Base-by-base conservation (phyloP, 1,140 invertebrate genomes). In the Cyphomyrmex costatus region DNA sequence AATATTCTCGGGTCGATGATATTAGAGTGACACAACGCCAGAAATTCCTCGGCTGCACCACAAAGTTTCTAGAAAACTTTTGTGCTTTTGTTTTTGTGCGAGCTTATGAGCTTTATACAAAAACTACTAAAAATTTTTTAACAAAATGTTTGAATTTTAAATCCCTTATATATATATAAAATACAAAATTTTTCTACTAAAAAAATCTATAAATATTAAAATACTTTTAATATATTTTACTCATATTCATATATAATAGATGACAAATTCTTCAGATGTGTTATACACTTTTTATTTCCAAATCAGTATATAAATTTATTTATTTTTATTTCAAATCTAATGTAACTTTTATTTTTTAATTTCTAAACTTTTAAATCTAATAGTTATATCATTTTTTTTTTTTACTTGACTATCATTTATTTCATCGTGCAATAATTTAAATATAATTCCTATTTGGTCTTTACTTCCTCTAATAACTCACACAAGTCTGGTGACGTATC, bases 1-100 rank as follows among this genome's bases (percentile, higher is more conserved):
- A 96, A 96, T 66, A 95, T 92, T 79, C 93, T 93, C 14, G 96
- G 96, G 91, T 96, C 96, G n/a, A 94, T 94, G 56, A 96, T 94
- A 70, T 91, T 86, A 6, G 95, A 95, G 60, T 94, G 94, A 85
- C 94, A 95, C 82, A 95, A 88, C 87, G 93, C 92, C 58, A 91
- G 73, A 91, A 96, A 95, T 88, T 95, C 95, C 56, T 92, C 88
- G 82, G 96, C 96, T 96, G 85, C 14, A 95, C 93, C 61, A 79
- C 90, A 89, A 91, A 71, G 80, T 58, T 88, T 86, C 49, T 56
- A 70, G 85, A 86, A 76, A 77, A 79, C 88, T 53, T 27, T 83
- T 83, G 79, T 74, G 79, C 46, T 74, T 83, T 83, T 49, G 79
- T 83, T 83, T 83, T 83, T 83, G 79, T 83, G 42, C 53, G 68